Base-by-base conservation (phyloP, 2,113 vertebrate species). In the Vulpes lagopus region DNA sequence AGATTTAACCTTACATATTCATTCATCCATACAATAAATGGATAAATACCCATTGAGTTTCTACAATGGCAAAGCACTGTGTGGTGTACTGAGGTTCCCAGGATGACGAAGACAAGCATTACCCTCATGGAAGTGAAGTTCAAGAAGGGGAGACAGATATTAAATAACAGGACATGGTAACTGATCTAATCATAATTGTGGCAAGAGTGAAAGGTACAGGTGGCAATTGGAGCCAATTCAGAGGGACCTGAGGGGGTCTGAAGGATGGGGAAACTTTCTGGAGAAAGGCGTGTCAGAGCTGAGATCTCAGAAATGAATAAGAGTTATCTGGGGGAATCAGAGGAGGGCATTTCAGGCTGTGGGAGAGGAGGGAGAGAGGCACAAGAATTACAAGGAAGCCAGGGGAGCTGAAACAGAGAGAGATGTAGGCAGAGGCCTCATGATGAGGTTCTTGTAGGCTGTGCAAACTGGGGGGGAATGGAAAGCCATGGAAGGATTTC, bases 1-100 rank as follows among this genome's bases (percentile, higher is more conserved):
- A 92, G 94, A 92, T 89, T 87, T 78, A 85, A 85, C 80, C 32
- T 80, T 78, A 78, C 22, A 1, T 64, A 80, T 80, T 84, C 57
- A 59, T 60, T 85, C 49, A 73, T 87, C 87, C 60, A 62, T 51
- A 38, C 12, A 53, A 60, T 51, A 97, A 95, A 86, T 71, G 67
- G 43, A 60, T 51, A 97, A 95, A 86, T 71, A 74, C 8, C 53
- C 78, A 78, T 30, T 73, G 62, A 92, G 9, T 6, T 81, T 25
- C 30, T 69, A 35, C 19, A 53, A 67, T 30, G 14, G 38, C 74
- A 85, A 65, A 88, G 32, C 12, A 64, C 35, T 84, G 55, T 32
- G 32, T 43, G 38, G 1, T 32, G 55, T n/a, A 8, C 62, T 23
- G 43, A n/a, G 19, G 11, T 57, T 62, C 30, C 49, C 23, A 69